phyloP scores from a whole-genome alignment of 2,888 invertebrate species.

The Caenorhabditis virilis region DNA sequence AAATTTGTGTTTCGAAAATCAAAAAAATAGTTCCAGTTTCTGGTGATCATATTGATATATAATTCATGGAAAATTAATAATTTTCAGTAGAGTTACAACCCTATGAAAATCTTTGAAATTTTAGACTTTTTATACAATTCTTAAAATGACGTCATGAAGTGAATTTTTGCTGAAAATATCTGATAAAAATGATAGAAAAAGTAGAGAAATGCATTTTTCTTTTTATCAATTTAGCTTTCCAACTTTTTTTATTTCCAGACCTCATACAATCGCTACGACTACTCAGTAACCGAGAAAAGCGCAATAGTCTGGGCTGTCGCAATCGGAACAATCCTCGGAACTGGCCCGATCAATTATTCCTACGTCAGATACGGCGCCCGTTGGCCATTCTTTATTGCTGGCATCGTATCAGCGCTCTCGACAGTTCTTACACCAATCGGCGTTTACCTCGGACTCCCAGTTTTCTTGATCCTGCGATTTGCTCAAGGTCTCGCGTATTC shows the following conservation, averaged over 20 bases:
- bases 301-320: slow-evolving; percentile 58
- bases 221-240: not conserved
- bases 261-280: slow-evolving; percentile 38
- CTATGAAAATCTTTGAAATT: too few relatives aligned
- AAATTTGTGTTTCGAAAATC: too few relatives aligned
- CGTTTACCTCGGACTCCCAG: slow-evolving; percentile 24
- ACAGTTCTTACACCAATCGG: slow-evolving; percentile 44
- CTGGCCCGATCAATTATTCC: slow-evolving; percentile 55
- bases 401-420: slow-evolving; percentile 40
- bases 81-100: too few relatives aligned
- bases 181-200: not conserved
- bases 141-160: too few relatives aligned
- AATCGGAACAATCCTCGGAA: slow-evolving; percentile 53
- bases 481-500: slow-evolving; percentile 49
- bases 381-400: slow-evolving; percentile 47
- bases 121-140: too few relatives aligned
- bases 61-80: too few relatives aligned
- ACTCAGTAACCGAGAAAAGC: slow-evolving; percentile 50
- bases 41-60: too few relatives aligned
- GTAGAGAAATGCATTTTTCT: not conserved
- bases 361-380: slow-evolving; percentile 56
- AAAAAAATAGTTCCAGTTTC: too few relatives aligned
- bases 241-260: slow-evolving; percentile 17
- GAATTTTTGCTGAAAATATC: too few relatives aligned
- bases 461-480: slow-evolving; percentile 40